Evolutionary conservation across 30 jellyfish, hydroid and myxozoan genomes (phyloP), one percentile per base, ranked within the genome.

Genomic region (Turritopsis rubra): DNA sequence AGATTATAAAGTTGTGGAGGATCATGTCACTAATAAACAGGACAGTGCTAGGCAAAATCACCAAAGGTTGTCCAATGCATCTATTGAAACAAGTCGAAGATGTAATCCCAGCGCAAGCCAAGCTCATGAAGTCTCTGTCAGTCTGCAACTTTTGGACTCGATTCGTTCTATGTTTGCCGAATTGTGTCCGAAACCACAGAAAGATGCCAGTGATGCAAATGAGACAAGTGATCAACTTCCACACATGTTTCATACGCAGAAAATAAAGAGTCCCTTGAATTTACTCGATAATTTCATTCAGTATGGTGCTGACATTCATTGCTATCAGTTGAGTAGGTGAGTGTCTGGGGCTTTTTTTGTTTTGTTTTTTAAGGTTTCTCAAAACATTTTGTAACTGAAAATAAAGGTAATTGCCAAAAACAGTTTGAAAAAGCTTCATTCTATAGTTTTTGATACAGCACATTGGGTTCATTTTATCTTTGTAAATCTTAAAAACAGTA

Each of bases 261-360:
- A 68, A 54, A 1, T n/a, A 20, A 52, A 68, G 53, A 80, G 87
- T 29, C 88, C 85, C 27, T 82, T 82, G 71, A 82, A 31, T 79
- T 83, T 92, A 22, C 79, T 92, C 27, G 98, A 92, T 72, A 96
- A 92, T 41, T 92, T 92, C 71, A 84, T 92, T 21, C 96, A 85
- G 28, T 88, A 91, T 82, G 98, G 98, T 16, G 79, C 98, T 16
- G 90, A 87, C 75, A 52, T 86, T 82, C 96, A 91, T 71, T 86
- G 93, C 26, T 83, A 72, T 21, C 94, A 82, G 80, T 85, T 91
- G 24, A 91, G 96, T 90, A 91, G 90, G 97, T 87, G 68, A 73
- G 66, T 73, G 8, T n/a, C n/a, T n/a, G n/a, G n/a, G n/a, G n/a
- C n/a, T 26, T 68, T 7, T 68, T 68, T 27, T 0, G 21, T 68